Evolutionary conservation across 2,113 vertebrate species (phyloP).

Genomic region (Lepus timidus): DNA sequence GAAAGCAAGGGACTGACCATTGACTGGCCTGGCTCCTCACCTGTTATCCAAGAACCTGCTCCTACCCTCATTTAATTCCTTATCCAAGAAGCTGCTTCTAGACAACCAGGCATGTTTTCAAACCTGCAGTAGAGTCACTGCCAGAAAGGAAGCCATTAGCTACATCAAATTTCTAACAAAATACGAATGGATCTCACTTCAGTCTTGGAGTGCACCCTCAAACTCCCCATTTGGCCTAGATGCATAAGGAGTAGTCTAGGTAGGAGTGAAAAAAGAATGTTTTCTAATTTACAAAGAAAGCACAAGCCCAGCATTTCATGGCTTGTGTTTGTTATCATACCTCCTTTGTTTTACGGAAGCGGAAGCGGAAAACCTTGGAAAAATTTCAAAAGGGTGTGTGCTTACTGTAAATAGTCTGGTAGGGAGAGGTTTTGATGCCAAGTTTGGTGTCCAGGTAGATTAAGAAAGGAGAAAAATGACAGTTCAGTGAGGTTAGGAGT

Average conservation of each 20-base stretch:
- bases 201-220: not conserved
- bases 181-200: not conserved
- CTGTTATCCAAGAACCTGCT: not conserved
- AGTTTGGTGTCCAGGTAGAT: not conserved
- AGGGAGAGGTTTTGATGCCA: not conserved
- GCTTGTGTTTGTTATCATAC: not conserved
- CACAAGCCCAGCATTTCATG: not conserved
- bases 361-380: not conserved
- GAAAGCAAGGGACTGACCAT: not conserved
- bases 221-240: not conserved
- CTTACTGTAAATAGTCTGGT: not conserved
- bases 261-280: fast-evolving
- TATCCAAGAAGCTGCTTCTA: not conserved
- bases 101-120: not conserved
- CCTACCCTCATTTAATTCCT: not conserved
- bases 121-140: not conserved
- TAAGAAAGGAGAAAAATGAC: not conserved
- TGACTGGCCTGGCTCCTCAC: not conserved
- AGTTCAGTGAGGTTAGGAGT: not conserved
- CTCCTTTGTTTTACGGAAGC: not conserved
- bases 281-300: not conserved
- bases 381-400: not conserved
- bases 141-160: not conserved
- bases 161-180: not conserved
- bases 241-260: not conserved